Base-by-base conservation (phyloP, 1,140 invertebrate genomes). In the Pararge aegeria region DNA sequence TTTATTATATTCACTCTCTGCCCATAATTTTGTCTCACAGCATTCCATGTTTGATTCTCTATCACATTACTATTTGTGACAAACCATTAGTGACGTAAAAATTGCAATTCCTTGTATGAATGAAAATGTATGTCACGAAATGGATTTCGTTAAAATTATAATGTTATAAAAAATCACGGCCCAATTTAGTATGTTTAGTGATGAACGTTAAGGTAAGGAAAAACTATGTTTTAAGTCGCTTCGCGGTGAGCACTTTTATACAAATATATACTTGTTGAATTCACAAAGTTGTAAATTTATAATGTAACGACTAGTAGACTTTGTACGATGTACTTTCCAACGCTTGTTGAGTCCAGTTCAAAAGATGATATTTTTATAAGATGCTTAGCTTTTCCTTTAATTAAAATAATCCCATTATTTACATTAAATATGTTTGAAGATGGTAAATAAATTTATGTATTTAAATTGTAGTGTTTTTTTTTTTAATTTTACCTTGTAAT, bases 341-440 rank as follows among this genome's bases (percentile, higher is more conserved):
- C 64, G 82, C 65, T 72, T 79, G 63, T 79, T 76, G 70, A 73
- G 78, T 83, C 78, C 79, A 80, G 64, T 75, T 78, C 70, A 70
- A 73, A 78, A 78, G 80, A 78, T 73, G 65, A 83, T 88, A 89
- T 89, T 89, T 89, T 89, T 89, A 72, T 89, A 89, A 89, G 72
- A 89, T 79, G 86, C 86, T 89, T 89, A 86, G 86, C 86, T 86
- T 34, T 87, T 84, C 77, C 74, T 86, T 79, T 88, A 82, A 69
- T 74, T 81, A 73, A 77, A 80, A 82, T 80, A 78, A 77, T 83
- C 78, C 68, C 74, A 84, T 81, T 89, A 86, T 87, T 87, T 89
- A 86, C 83, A 88, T 83, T 67, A 65, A 62, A 76, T 73, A 70
- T 66, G 63, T 72, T 69, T 74, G 69, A 73, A 75, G 64, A 75